phyloP scores from a whole-genome alignment of 2,797 vertebrate species.

The Smutsia temminckii region DNA sequence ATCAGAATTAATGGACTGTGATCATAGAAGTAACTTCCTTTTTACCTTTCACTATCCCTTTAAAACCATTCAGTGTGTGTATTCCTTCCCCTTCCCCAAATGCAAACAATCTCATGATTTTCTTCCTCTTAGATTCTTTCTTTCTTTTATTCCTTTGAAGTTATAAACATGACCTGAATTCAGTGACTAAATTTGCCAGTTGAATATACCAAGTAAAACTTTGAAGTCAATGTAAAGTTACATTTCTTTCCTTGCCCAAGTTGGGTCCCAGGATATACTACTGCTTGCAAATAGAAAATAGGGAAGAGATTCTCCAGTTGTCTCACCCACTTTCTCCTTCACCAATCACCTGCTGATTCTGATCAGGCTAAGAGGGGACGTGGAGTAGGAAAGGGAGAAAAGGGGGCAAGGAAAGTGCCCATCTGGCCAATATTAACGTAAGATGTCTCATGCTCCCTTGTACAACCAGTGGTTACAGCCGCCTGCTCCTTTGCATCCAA shows the following conservation, averaged over 20 bases:
- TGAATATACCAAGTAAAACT: background rate
- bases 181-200: background rate
- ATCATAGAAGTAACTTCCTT: background rate
- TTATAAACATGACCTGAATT: background rate
- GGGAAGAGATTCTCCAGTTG: background rate
- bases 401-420: background rate
- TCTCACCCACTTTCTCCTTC: background rate
- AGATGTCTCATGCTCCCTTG: background rate
- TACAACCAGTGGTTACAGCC: background rate
- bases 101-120: background rate
- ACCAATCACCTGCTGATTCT: background rate
- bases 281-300: background rate
- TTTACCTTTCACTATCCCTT: background rate
- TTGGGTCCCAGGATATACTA: background rate
- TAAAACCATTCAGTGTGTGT: background rate
- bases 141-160: background rate
- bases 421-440: background rate
- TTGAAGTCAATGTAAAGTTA: background rate
- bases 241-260: background rate
- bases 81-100: background rate
- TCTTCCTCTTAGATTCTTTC: background rate
- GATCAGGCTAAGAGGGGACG: no score
- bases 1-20: background rate
- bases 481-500: background rate
- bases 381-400: background rate